Evolutionary conservation across 2,113 vertebrate species (phyloP).

Genomic region (Pseudonaja textilis): DNA sequence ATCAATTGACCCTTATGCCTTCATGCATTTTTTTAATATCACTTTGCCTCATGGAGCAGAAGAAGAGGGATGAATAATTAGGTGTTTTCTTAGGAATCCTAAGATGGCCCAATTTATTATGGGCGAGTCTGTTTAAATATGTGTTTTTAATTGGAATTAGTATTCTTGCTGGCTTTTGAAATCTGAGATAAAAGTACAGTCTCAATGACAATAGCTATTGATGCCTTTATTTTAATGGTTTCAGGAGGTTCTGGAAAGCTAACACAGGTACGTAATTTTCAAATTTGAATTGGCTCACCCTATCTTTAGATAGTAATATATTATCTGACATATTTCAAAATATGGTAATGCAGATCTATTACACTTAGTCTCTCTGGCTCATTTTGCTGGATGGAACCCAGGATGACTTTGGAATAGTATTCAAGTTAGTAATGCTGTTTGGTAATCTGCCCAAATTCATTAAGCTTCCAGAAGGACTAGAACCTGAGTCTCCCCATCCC

Average conservation of each 20-base stretch:
- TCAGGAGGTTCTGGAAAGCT: neutral
- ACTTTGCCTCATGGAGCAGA: neutral
- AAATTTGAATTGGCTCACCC: neutral
- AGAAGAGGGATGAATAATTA: neutral
- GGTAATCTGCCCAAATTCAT: neutral
- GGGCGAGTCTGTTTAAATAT: neutral
- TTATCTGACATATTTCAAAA: neutral
- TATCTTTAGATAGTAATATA: neutral
- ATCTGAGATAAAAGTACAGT: neutral
- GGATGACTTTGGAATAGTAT: neutral
- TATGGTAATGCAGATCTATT: neutral
- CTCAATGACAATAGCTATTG: neutral
- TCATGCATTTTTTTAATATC: neutral
- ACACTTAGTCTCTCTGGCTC: neutral
- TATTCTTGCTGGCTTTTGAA: neutral
- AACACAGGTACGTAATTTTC: neutral
- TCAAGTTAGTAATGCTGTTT: neutral
- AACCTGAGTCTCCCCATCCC: neutral
- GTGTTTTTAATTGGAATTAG: neutral
- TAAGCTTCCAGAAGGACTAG: neutral
- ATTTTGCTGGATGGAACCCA: neutral
- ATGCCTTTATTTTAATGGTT: neutral
- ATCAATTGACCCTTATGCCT: neutral
- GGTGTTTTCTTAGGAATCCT: neutral
- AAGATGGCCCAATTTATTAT: too few relatives aligned